These are phyloP conservation scores for Papilio polyxenes DNA, from an alignment of 1,140 invertebrate species.

Conservation along the genomic window DNA sequence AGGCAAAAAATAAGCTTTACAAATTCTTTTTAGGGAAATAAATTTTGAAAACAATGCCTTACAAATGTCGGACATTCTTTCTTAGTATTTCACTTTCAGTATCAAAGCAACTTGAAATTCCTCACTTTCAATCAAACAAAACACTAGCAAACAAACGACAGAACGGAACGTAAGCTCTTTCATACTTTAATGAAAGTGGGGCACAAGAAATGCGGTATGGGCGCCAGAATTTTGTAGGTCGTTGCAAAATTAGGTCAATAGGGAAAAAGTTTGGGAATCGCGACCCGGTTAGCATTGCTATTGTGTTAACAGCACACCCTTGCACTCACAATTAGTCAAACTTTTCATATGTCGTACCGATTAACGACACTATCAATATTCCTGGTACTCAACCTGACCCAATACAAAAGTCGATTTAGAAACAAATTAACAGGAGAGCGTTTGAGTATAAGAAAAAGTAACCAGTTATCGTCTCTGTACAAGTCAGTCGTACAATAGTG, in stretches of 20 bases:
- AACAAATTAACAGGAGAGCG: too few species aligned
- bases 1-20: not conserved
- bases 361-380: too few species aligned
- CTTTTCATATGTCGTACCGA: too few species aligned
- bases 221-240: constrained; percentile 12
- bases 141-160: not conserved
- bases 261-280: constrained; percentile 3
- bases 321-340: not conserved
- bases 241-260: not conserved
- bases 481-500: not conserved
- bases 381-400: too few species aligned
- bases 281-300: not conserved
- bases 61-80: not conserved
- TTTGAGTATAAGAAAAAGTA: not conserved
- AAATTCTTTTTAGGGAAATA: not conserved
- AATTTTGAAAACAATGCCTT: not conserved
- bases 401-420: too few species aligned
- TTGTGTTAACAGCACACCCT: not conserved
- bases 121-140: constrained; percentile 22
- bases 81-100: not conserved
- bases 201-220: constrained; percentile 9
- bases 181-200: constrained; percentile 14
- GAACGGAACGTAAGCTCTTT: constrained; percentile 8
- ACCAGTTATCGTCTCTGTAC: not conserved
- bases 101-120: not conserved